phyloP scores from a whole-genome alignment of 2,113 vertebrate genomes.

The Ammodytes marinus region DNA sequence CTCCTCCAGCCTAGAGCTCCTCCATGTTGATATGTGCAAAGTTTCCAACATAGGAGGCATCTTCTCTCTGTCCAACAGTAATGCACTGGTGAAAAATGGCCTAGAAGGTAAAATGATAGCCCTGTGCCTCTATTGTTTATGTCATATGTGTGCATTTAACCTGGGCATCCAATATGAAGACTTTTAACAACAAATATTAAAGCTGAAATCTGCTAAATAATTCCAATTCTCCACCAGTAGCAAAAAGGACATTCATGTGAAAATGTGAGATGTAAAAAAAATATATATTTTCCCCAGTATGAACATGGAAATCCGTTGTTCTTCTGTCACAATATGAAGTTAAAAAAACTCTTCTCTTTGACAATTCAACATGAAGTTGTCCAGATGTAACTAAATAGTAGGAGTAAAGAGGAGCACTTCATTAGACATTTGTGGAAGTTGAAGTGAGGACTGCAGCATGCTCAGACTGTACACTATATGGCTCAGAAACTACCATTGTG shows the following conservation, averaged over 20 bases:
- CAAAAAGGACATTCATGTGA: neutral
- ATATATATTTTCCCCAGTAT: too few relatives aligned
- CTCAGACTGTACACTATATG: too few relatives aligned
- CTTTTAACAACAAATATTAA: neutral
- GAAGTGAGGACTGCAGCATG: neutral
- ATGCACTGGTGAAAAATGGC: conserved; percentile 82
- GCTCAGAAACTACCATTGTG: neutral
- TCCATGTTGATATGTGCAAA: conserved; percentile 88
- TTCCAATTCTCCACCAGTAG: neutral
- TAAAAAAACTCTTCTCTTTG: too few relatives aligned
- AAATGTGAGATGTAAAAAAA: too few relatives aligned
- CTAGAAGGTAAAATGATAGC: conserved; percentile 79
- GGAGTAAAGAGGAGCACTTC: neutral
- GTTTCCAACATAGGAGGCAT: conserved; percentile 80
- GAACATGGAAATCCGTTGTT: too few relatives aligned
- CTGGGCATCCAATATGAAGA: neutral
- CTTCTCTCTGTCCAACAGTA: conserved; percentile 74
- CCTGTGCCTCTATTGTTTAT: neutral
- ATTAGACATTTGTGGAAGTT: neutral
- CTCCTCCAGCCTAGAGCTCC: conserved; percentile 86
- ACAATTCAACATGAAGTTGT: too few relatives aligned
- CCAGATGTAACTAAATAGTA: too few relatives aligned
- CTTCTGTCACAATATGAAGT: too few relatives aligned
- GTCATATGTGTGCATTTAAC: neutral
- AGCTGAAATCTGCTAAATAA: neutral